Evolutionary conservation across 2,797 vertebrate species (phyloP).

Genomic region (Emys orbicularis): DNA sequence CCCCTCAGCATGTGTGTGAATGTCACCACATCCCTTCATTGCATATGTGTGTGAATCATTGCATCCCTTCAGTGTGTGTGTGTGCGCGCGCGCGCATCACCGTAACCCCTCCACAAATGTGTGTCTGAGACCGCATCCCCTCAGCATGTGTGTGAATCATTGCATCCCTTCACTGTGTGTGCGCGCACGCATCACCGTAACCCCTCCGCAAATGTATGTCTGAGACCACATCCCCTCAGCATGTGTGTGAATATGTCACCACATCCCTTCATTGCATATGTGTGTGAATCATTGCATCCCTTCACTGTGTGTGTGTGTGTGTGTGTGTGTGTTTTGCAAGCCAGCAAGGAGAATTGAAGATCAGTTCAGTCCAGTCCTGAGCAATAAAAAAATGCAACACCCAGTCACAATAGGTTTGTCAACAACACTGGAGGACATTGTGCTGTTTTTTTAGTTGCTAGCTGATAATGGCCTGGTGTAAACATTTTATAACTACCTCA

Average conservation of each 20-base stretch:
- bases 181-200: no score
- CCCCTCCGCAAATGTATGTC: no score
- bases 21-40: no score
- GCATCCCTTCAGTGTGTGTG: not conserved
- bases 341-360: not conserved
- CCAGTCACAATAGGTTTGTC: conserved; percentile 55
- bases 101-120: no score
- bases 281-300: not conserved
- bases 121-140: no score
- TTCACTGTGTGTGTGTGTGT: not conserved
- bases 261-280: no score
- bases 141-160: no score
- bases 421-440: conserved; percentile 50
- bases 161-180: not conserved
- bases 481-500: conserved; percentile 84
- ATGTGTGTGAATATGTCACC: no score
- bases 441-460: conserved; percentile 65
- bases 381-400: not conserved
- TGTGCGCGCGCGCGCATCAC: not conserved
- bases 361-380: conserved; percentile 59
- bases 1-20: no score
- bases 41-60: no score
- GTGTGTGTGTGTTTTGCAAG: not conserved
- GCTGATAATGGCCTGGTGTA: conserved; percentile 77
- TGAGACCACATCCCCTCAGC: no score